phyloP scores from a whole-genome alignment of 2,888 invertebrate genomes.

The Volucella inflata region DNA sequence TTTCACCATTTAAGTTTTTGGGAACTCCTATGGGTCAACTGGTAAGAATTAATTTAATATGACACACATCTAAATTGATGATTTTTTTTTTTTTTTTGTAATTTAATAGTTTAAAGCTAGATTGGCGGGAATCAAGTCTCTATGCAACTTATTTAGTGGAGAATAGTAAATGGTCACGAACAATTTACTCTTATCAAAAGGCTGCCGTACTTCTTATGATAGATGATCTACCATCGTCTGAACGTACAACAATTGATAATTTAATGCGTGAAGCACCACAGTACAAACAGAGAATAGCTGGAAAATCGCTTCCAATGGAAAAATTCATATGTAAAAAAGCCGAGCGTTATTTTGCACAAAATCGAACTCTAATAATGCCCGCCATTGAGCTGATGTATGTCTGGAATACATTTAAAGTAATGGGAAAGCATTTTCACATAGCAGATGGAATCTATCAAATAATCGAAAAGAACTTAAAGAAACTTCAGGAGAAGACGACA shows the following conservation, averaged over 20 bases:
- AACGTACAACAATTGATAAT: conserved; percentile 86
- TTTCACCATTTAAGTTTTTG: conserved; percentile 97
- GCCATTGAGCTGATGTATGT: conserved; percentile 94
- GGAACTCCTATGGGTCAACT: conserved; percentile 96
- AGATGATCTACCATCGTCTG: conserved; percentile 83
- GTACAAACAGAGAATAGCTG: conserved; percentile 95
- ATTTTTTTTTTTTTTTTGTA: background rate
- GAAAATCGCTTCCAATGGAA: conserved; percentile 98
- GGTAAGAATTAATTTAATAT: conserved; percentile 84
- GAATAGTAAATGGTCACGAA: conserved; percentile 95
- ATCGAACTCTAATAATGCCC: conserved; percentile 90
- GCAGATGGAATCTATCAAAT: conserved; percentile 87
- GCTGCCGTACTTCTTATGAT: conserved; percentile 90
- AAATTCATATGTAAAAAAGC: conserved; percentile 96
- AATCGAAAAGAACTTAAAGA: conserved; percentile 85
- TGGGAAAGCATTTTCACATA: conserved; percentile 88
- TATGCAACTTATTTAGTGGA: conserved; percentile 89
- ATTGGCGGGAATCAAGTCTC: conserved; percentile 91
- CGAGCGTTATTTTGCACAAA: conserved; percentile 90
- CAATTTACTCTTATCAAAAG: conserved; percentile 95
- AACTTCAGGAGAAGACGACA: conserved; percentile 77
- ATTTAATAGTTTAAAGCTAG: conserved; percentile 87
- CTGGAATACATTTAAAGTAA: conserved; percentile 95
- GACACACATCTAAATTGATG: background rate
- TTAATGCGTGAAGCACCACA: conserved; percentile 90